Percentiles rank a stretch among this genome's conserved stretches.
Conservation (phyloP, 1,140 invertebrate species). For the Saccostrea echinata region DNA sequence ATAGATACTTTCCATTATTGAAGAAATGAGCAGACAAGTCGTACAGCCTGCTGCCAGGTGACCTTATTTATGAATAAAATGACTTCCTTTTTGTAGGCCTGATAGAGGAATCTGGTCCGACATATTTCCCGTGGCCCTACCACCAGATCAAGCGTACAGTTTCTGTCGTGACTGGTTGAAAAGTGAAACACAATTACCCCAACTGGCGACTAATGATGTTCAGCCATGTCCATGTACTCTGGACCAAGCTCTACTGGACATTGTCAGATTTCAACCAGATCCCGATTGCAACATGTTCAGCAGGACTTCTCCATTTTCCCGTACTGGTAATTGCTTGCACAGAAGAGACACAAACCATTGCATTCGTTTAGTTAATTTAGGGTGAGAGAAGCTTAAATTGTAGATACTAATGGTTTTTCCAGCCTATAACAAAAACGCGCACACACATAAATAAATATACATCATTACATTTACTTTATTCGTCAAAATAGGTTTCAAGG, state of each 20-base stretch:
- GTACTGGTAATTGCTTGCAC: constrained; percentile 29
- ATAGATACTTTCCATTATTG: too few relatives aligned
- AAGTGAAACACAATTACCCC: not conserved
- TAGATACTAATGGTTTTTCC: not conserved
- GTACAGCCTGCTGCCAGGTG: too few relatives aligned
- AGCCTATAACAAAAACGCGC: too few relatives aligned
- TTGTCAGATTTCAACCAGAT: constrained; percentile 46
- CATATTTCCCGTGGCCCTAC: constrained; percentile 25
- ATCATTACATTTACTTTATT: not conserved
- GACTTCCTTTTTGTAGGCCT: not conserved
- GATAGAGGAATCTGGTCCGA: constrained; percentile 39
- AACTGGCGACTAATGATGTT: not conserved
- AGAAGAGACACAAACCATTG: constrained; percentile 16
- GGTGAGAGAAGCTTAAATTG: not conserved
- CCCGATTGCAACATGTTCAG: constrained; percentile 37
- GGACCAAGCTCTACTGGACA: constrained; percentile 44
- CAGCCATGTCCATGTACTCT: constrained; percentile 50
- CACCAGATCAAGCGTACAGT: not conserved
- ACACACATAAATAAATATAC: too few relatives aligned
- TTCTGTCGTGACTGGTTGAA: constrained; percentile 33
- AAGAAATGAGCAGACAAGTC: too few relatives aligned
- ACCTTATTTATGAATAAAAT: not conserved
- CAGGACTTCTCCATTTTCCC: not conserved
- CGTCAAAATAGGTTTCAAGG: constrained; percentile 6
- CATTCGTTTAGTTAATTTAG: constrained; percentile 2